phyloP scores from a whole-genome alignment of 2,888 invertebrate species.

The Villa cingulata region DNA sequence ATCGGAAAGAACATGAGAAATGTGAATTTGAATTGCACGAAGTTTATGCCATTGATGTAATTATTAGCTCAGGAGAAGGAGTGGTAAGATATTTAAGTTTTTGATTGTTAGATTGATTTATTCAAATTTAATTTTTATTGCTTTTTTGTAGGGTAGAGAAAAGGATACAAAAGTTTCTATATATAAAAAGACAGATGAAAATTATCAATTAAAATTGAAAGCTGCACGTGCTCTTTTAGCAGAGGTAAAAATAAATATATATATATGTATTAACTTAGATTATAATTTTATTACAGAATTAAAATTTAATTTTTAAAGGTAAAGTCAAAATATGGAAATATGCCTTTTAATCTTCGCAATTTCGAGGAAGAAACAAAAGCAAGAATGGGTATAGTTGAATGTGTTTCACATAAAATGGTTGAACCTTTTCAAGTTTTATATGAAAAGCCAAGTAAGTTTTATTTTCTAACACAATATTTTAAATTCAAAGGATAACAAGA shows the following conservation, averaged over 20 bases:
- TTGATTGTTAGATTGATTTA: no score
- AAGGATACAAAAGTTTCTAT: conserved; percentile 91
- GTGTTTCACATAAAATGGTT: conserved; percentile 93
- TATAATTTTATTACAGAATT: neutral
- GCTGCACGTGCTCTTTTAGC: conserved; percentile 84
- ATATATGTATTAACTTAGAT: no score
- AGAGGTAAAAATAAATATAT: conserved; percentile 51
- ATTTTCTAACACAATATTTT: conserved; percentile 1
- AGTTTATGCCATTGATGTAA: conserved; percentile 97
- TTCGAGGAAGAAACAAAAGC: conserved; percentile 97
- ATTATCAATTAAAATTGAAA: conserved; percentile 94
- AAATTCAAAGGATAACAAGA: no score
- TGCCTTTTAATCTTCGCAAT: conserved; percentile 93
- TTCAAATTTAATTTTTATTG: neutral
- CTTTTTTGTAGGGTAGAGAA: conserved; percentile 58
- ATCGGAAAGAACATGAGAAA: conserved; percentile 94
- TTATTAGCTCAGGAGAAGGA: conserved; percentile 91
- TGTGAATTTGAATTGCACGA: conserved; percentile 91
- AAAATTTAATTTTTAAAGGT: conserved; percentile 37
- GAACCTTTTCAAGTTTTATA: conserved; percentile 93
- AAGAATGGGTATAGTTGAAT: conserved; percentile 94
- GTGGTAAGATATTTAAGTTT: conserved; percentile 43
- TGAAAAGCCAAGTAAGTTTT: conserved; percentile 50
- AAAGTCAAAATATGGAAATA: conserved; percentile 80
- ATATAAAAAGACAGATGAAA: conserved; percentile 95